phyloP scores from a whole-genome alignment of 2,113 vertebrate species.

The Genyomyrus donnyi region DNA sequence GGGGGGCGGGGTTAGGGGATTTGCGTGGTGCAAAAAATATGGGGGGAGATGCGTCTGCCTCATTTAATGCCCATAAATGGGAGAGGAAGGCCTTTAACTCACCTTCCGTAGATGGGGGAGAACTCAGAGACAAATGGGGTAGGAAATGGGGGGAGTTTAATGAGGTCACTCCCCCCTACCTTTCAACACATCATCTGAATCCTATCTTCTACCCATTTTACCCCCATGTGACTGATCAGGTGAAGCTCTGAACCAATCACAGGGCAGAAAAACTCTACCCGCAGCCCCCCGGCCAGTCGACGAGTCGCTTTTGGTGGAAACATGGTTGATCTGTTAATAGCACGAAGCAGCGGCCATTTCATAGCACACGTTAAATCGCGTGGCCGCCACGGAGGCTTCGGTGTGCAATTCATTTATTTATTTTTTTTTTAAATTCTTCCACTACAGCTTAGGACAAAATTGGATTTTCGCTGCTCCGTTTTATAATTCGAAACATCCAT shows the following conservation, averaged over 20 bases:
- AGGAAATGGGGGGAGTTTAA: conserved; percentile 11
- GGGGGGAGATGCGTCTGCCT: not conserved
- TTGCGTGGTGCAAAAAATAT: not conserved
- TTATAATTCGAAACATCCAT: conserved; percentile 94
- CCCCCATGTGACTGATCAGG: conserved; percentile 75
- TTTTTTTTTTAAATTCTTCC: conserved; percentile 37
- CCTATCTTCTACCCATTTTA: conserved; percentile 76
- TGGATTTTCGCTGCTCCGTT: conserved; percentile 81
- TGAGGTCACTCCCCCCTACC: not conserved
- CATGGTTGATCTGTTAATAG: conserved; percentile 77
- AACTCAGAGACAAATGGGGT: conserved; percentile 1
- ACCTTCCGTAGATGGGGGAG: not conserved
- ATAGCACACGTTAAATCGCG: conserved; percentile 82
- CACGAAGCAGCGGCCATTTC: conserved; percentile 82
- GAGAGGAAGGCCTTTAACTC: not conserved
- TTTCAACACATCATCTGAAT: conserved; percentile 58
- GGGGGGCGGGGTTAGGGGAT: not conserved
- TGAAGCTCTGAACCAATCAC: conserved; percentile 75
- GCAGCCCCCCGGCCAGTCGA: conserved; percentile 57
- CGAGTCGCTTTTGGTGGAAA: conserved; percentile 66
- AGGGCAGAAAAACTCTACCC: conserved; percentile 46
- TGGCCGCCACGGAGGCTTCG: conserved; percentile 51
- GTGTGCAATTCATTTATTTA: conserved; percentile 47
- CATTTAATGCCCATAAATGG: not conserved
- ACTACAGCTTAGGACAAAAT: conserved; percentile 79